Percentiles rank a stretch among this genome's conserved stretches.
These are phyloP conservation scores for Chloroceryle aenea DNA, from an alignment of 2,113 vertebrate genomes.

Conservation along the genomic window DNA sequence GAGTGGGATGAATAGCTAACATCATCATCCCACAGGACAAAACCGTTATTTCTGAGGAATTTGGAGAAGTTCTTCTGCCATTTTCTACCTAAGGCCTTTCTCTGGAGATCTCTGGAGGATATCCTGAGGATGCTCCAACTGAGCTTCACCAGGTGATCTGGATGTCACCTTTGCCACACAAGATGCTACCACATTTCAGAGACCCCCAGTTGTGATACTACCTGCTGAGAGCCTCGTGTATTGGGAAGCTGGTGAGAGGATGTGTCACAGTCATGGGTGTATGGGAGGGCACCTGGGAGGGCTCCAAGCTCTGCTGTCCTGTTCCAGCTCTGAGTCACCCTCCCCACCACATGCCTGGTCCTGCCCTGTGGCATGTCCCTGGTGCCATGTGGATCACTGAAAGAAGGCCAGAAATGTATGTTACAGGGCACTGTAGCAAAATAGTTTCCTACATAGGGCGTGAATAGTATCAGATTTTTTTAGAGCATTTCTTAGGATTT, in stretches of 20 bases:
- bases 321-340: neutral
- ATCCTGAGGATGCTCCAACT: neutral
- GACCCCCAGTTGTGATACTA: neutral
- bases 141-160: neutral
- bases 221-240: accelerated
- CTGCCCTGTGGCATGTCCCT: neutral
- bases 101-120: neutral
- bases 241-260: neutral
- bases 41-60: neutral
- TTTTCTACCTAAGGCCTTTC: neutral
- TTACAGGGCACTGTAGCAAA: neutral
- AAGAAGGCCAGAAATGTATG: neutral
- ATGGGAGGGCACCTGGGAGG: neutral
- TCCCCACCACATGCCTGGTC: neutral
- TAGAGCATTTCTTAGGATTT: neutral
- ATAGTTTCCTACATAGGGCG: neutral
- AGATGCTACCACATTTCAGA: neutral
- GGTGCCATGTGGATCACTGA: neutral
- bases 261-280: accelerated
- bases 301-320: neutral
- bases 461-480: neutral
- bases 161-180: neutral
- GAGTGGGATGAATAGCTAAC: neutral
- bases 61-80: neutral
- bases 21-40: neutral